Base-by-base conservation (phyloP, 2,113 vertebrate genomes). In the Calypte anna region DNA sequence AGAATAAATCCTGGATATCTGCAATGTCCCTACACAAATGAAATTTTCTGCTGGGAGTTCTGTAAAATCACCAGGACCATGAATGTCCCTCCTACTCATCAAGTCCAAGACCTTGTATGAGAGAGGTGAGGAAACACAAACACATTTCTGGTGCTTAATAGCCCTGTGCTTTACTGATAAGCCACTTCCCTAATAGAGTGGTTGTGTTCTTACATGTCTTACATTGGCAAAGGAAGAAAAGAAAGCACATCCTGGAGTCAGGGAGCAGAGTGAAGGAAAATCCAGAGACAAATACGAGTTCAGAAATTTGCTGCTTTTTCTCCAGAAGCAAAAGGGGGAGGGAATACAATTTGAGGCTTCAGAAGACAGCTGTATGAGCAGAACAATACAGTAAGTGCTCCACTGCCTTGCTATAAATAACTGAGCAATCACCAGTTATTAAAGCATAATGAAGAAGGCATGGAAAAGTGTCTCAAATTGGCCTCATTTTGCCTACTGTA, bases 371-470 rank as follows among this genome's bases (percentile, higher is more conserved):
- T 94, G 93, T 73, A 61, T 66, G 59, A 93, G 86, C 77, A 95
- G 82, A 95, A 96, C 92, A 96, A 93, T 93, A 68, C 79, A 64
- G 62, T 55, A 44, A 94, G 69, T 36, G 48, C 80, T 89, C 67
- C 24, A 40, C 0, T 85, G 88, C 80, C 82, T 92, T 92, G 69
- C 70, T 94, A 94, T 90, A 96, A 96, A 93, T 93, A 95, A 95
- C 82, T 44, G 63, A 94, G 75, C 88, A 83, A 96, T 95, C 93
- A 96, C 44, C 93, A 97, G 78, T 91, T 93, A 96, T 94, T 95
- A 96, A 96, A 81, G 72, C 85, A 57, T 93, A 96, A 95, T 86
- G 87, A 97, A 31, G 19, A 94, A 96, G 68, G 82, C 82, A 90
- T 88, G 90, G 82, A 91, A 69, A 94, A 91, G 51, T 62, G 40